A percentile compares a stretch with the other conserved stretches of the same genome.
Conservation (phyloP, 2,113 vertebrate genomes). For the Amia ocellicauda region DNA sequence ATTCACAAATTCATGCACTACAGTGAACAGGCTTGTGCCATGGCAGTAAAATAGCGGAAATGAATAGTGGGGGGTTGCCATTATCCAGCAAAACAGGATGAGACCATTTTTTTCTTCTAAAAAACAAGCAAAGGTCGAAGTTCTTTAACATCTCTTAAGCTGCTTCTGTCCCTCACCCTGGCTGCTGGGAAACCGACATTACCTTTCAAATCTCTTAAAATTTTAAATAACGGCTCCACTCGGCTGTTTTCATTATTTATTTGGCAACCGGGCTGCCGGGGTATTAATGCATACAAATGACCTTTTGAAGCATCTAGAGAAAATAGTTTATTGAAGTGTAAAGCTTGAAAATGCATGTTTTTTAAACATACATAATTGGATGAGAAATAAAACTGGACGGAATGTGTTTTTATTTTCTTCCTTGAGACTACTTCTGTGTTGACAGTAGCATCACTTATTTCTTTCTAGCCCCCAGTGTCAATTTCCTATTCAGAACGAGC, state of each 20-base stretch:
- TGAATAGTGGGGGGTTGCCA: too few species aligned
- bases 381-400: background rate
- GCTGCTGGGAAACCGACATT: background rate
- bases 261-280: background rate
- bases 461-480: background rate
- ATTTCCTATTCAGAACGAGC: background rate
- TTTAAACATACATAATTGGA: background rate
- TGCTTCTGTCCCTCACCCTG: too few species aligned
- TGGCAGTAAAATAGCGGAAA: too few species aligned
- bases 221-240: background rate
- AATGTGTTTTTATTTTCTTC: background rate
- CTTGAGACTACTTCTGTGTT: background rate
- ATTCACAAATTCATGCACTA: too few species aligned
- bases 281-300: slow-evolving; percentile 1
- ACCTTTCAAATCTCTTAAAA: background rate
- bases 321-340: background rate
- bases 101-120: too few species aligned
- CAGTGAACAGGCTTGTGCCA: too few species aligned
- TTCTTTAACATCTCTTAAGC: too few species aligned
- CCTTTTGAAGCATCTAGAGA: background rate
- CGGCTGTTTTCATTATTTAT: slow-evolving; percentile 9
- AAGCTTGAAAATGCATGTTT: background rate
- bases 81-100: too few species aligned
- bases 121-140: too few species aligned
- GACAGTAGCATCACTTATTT: background rate